Evolutionary conservation across 2,113 vertebrate genomes (phyloP).

Genomic region (Cottus gobio): DNA sequence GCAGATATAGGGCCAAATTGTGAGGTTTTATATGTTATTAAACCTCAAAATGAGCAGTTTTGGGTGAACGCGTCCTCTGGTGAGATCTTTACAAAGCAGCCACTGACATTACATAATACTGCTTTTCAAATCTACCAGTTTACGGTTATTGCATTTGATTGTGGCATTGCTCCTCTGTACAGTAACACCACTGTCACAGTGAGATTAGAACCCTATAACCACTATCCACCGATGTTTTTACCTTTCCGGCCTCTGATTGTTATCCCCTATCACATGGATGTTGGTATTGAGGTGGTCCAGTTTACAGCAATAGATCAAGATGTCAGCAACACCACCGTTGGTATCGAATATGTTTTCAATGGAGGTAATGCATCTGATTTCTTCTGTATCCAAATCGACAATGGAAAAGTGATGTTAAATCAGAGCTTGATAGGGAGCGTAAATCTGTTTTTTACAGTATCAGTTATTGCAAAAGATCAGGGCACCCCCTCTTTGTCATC

Average conservation of each 20-base stretch:
- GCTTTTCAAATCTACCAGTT: constrained; percentile 68
- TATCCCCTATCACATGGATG: constrained; percentile 70
- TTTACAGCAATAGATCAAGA: constrained; percentile 79
- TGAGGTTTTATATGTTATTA: constrained; percentile 78
- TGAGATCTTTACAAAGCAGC: constrained; percentile 76
- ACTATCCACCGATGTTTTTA: constrained; percentile 77
- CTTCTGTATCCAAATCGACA: constrained; percentile 73
- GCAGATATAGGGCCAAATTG: constrained; percentile 73
- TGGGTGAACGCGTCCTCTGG: constrained; percentile 78
- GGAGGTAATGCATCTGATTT: constrained; percentile 80
- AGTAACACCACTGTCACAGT: constrained; percentile 70
- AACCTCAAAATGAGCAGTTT: constrained; percentile 77
- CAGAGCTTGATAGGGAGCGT: constrained; percentile 57
- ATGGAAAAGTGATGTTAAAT: constrained; percentile 72
- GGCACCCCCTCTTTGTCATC: constrained; percentile 76
- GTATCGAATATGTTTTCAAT: constrained; percentile 68
- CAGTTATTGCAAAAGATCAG: constrained; percentile 74
- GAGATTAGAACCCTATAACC: constrained; percentile 74
- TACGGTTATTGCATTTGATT: constrained; percentile 74
- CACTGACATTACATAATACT: constrained; percentile 49
- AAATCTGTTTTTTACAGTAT: constrained; percentile 60
- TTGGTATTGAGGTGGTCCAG: constrained; percentile 74
- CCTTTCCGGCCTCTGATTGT: constrained; percentile 59
- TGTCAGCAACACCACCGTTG: constrained; percentile 45
- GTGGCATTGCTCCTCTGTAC: constrained; percentile 64